Conservation (phyloP, 2,888 invertebrate genomes). For the Scaptomyza reducta region DNA sequence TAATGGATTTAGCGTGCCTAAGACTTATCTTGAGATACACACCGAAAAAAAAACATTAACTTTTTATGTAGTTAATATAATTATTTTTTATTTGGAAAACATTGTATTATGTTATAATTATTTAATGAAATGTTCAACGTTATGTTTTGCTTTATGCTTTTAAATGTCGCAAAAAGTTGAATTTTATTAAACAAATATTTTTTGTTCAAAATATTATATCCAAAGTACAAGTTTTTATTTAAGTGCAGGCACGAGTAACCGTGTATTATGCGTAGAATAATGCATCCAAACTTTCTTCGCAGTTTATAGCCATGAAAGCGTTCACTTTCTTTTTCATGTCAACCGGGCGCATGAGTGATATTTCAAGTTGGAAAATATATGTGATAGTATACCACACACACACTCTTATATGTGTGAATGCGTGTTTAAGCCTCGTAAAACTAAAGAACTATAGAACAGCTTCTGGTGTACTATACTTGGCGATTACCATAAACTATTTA, state of each 20-base stretch:
- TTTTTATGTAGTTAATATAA: no score
- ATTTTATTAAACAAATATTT: no score
- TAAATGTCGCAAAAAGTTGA: no score
- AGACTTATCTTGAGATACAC: background rate
- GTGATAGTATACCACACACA: constrained; percentile 10
- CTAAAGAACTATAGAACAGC: constrained; percentile 46
- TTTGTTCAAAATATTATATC: no score
- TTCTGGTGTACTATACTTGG: constrained; percentile 47
- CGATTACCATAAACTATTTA: constrained; percentile 77
- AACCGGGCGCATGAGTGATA: constrained; percentile 72
- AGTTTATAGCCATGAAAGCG: constrained; percentile 18
- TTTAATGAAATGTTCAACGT: no score
- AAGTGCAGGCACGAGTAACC: background rate
- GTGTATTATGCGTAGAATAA: background rate
- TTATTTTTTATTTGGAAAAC: no score
- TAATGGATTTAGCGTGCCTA: constrained; percentile 11
- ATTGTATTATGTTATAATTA: no score
- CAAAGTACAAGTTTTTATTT: background rate
- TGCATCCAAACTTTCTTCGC: constrained; percentile 11
- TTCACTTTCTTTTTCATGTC: constrained; percentile 23
- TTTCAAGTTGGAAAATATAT: constrained; percentile 63
- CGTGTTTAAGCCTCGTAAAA: constrained; percentile 51
- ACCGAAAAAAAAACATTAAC: background rate
- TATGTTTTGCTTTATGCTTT: no score
- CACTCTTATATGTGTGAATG: background rate